phyloP scores from a whole-genome alignment of 2,797 vertebrate species.

The Chelonia mydas region DNA sequence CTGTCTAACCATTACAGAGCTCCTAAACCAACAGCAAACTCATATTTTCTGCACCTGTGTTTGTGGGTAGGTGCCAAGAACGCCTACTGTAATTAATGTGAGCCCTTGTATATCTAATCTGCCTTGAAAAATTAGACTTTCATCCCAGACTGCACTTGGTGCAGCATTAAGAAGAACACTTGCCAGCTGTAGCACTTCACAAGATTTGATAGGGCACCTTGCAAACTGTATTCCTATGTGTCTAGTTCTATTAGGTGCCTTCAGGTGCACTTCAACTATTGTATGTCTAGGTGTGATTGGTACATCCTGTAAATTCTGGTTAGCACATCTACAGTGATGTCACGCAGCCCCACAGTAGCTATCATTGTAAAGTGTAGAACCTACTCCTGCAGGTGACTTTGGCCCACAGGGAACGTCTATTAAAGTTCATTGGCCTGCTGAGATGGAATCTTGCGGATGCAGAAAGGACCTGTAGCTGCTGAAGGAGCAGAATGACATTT shows the following conservation, averaged over 20 bases:
- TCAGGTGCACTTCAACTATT: not conserved
- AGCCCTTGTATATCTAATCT: constrained; percentile 76
- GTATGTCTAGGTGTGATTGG: not conserved
- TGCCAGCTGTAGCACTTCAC: rapidly evolving
- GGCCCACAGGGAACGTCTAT: not conserved
- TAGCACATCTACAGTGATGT: not conserved
- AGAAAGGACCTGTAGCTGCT: not conserved
- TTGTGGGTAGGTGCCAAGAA: constrained; percentile 73
- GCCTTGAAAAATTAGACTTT: constrained; percentile 73
- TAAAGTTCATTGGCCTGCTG: not conserved
- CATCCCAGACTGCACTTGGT: constrained; percentile 60
- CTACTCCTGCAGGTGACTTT: not conserved
- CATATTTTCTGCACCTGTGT: constrained; percentile 74
- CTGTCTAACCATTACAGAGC: not conserved
- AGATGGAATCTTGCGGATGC: not conserved
- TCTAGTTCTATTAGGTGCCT: rapidly evolving
- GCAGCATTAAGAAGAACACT: not conserved
- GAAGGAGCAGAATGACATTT: not conserved
- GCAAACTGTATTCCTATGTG: not conserved
- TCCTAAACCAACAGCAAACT: constrained; percentile 59
- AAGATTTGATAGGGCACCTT: rapidly evolving
- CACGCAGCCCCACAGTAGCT: not conserved
- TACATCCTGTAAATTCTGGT: not conserved
- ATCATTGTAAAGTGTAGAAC: not conserved
- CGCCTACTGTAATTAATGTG: constrained; percentile 63